Conservation (phyloP, 2,797 vertebrate species). For the Melanotaenia maccullochi region DNA sequence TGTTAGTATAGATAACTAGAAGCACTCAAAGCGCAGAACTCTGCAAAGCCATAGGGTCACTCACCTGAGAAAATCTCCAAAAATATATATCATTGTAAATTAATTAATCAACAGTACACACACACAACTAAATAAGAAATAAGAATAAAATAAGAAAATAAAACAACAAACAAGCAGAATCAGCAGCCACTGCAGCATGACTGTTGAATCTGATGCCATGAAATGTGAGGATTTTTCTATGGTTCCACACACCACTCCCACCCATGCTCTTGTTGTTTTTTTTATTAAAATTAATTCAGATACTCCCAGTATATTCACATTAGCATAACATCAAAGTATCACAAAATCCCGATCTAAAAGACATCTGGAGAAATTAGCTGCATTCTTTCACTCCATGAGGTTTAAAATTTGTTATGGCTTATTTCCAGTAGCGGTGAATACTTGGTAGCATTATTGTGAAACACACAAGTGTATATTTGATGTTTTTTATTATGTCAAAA, state of each 20-base stretch:
- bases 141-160: too few species aligned
- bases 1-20: too few species aligned
- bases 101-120: too few species aligned
- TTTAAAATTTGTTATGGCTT: background rate
- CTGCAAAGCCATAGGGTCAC: too few species aligned
- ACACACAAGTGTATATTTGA: background rate
- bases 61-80: too few species aligned
- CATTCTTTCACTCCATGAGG: background rate
- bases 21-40: too few species aligned
- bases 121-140: too few species aligned
- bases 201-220: conserved; percentile 55
- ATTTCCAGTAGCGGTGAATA: background rate
- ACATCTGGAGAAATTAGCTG: background rate
- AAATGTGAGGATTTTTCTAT: conserved; percentile 71
- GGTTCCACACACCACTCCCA: conserved; percentile 68
- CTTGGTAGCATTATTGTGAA: background rate
- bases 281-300: background rate
- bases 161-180: conserved; percentile 1
- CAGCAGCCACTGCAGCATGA: conserved; percentile 22
- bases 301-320: conserved; percentile 1
- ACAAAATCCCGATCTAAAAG: background rate
- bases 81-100: too few species aligned
- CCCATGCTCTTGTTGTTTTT: conserved; percentile 56
- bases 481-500: too few species aligned
- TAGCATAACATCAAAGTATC: conserved; percentile 1